Evolutionary conservation across 2,797 vertebrate species (phyloP), one percentile per base, ranked within the genome.

Genomic region (Danio kyathit): DNA sequence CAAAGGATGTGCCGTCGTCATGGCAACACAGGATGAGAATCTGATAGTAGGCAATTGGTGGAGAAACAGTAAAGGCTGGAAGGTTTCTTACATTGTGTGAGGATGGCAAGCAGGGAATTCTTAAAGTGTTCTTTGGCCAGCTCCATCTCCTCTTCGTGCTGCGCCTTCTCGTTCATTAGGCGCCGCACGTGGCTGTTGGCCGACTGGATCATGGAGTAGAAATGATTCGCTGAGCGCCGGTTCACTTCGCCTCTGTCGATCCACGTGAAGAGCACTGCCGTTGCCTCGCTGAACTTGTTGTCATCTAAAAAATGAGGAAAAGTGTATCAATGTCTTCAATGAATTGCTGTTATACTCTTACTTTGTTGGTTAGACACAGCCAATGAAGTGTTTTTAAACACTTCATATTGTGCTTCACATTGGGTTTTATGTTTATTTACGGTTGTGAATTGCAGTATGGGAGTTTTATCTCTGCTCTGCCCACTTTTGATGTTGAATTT

Each of bases 181-280:
- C 96, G 91, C 29, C 97, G 95, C 19, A 99, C 94, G 0, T 99
- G 98, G 89, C 97, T 96, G 89, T 99, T 99, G 85, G 96, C 95
- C 0, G 96, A 97, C 91, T 99, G 97, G 82, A 99, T 95, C 97
- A 99, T 97, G 3, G 97, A 97, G 77, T 99, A 99, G 90, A 99
- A 98, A 72, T 97, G 96, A 86, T 98, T 99, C 69, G 96, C 95
- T 0, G 96, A 95, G 14, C 96, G 95, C 1, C 97, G 95, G 80
- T 95, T 99, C 83, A 99, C 97, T 64, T 99, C 97, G 0, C 98
- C 97, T 0, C 97, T 93, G 82, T 99, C 98, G 4, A 99, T 95
- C 98, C 98, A 99, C 21, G 95, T 94, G 43, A 96, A 93, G 59
- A 99, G 93, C 81, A 98, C 95, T 0, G 94, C 91, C 48, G 96